Evolutionary conservation across 2,113 vertebrate species (phyloP).

Genomic region (Hydrochoerus hydrochaeris): DNA sequence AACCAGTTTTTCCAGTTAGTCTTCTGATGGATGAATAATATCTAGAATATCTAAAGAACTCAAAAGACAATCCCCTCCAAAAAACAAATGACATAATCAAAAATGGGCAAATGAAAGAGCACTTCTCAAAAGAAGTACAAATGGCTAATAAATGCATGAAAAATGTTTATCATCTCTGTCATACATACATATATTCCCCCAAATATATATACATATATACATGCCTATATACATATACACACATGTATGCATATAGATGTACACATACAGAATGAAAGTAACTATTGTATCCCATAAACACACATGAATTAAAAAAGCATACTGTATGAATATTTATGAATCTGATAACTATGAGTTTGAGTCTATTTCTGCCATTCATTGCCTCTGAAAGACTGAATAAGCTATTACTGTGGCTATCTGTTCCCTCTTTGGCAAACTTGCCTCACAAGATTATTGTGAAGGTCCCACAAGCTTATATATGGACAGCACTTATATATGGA

Average conservation of each 20-base stretch:
- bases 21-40: neutral
- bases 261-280: neutral
- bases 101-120: neutral
- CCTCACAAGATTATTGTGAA: neutral
- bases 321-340: fast-evolving
- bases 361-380: neutral
- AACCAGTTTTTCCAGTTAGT: neutral
- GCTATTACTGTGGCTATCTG: neutral
- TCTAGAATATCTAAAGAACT: neutral
- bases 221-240: too few species aligned
- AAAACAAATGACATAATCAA: neutral
- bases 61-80: neutral
- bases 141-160: neutral
- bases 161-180: neutral
- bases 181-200: too few species aligned
- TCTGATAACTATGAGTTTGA: neutral
- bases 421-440: neutral
- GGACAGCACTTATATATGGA: neutral
- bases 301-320: neutral
- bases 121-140: neutral
- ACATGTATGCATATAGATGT: neutral
- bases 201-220: too few species aligned
- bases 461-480: neutral
- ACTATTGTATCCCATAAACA: neutral
- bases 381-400: neutral